These are phyloP conservation scores for Phylloscopus whistleri DNA, from an alignment of 2,113 vertebrate genomes.

Conservation along the genomic window DNA sequence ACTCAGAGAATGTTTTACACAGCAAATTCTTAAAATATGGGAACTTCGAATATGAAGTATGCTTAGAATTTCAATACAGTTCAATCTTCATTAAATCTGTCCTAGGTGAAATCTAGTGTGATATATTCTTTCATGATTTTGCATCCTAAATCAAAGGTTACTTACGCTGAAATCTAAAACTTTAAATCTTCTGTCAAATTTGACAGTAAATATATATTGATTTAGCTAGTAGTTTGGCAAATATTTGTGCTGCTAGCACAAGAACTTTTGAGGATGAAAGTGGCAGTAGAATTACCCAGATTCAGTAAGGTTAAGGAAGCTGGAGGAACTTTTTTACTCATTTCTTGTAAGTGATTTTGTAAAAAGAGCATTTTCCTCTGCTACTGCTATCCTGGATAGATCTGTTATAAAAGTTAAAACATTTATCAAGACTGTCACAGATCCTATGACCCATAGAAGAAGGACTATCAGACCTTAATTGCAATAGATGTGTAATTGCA, in stretches of 20 bases:
- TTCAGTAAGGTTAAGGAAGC: not conserved
- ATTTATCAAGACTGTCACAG: slow-evolving; percentile 10
- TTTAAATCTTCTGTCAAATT: not conserved
- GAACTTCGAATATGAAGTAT: not conserved
- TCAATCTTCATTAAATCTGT: not conserved
- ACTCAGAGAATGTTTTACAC: not conserved
- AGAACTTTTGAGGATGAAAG: not conserved
- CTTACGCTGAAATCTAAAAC: not conserved
- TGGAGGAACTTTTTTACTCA: not conserved
- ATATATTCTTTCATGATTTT: not conserved
- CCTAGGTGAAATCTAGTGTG: not conserved
- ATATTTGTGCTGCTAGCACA: not conserved
- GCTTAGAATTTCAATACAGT: not conserved
- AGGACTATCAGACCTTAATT: slow-evolving; percentile 29
- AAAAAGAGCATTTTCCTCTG: not conserved
- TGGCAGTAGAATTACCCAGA: not conserved
- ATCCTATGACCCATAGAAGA: not conserved
- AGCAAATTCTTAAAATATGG: not conserved
- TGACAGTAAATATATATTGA: not conserved
- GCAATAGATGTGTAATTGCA: slow-evolving; percentile 14
- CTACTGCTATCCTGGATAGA: not conserved
- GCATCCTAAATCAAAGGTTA: not conserved
- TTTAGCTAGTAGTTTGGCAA: not conserved
- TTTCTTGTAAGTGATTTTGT: not conserved
- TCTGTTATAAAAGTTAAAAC: slow-evolving; percentile 7